A percentile compares a stretch with the other conserved stretches of the same genome.
These are phyloP conservation scores for Pangasius sanitwongsei DNA, from an alignment of 2,797 vertebrate genomes.

Conservation along the genomic window DNA sequence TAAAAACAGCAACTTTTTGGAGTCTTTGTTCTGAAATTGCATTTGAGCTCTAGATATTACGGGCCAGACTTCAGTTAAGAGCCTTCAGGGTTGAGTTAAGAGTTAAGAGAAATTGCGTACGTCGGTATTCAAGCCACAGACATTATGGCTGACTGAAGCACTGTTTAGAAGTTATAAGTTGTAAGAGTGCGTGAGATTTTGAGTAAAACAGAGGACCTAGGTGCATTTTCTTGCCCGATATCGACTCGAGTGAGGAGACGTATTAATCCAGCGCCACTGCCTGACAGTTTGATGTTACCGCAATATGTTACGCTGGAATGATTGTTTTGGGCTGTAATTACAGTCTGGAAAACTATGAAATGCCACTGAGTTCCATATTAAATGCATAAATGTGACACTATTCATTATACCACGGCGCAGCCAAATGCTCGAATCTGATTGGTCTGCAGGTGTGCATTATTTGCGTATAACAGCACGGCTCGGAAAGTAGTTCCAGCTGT, in stretches of 20 bases:
- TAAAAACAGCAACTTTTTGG: neutral
- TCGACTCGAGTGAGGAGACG: too few species aligned
- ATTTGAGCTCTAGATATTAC: neutral
- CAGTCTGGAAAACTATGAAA: neutral
- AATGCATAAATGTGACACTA: too few species aligned
- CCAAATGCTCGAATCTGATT: neutral
- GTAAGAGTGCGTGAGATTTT: neutral
- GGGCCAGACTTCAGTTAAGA: neutral
- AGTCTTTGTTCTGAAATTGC: neutral
- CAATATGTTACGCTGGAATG: neutral
- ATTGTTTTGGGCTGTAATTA: neutral
- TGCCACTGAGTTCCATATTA: too few species aligned
- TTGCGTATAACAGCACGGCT: neutral
- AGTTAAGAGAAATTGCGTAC: too few species aligned
- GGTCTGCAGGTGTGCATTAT: neutral
- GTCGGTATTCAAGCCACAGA: neutral
- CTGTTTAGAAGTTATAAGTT: too few species aligned
- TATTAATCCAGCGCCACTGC: neutral
- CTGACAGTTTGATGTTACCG: neutral
- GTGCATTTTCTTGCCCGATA: neutral
- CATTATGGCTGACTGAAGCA: neutral
- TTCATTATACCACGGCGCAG: neutral
- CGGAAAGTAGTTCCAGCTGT: neutral
- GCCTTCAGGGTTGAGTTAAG: neutral
- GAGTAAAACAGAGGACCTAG: neutral